Evolutionary conservation across 2,888 invertebrate species (phyloP), one percentile per base, ranked within the genome.

Genomic region (Napeogenes inachia): DNA sequence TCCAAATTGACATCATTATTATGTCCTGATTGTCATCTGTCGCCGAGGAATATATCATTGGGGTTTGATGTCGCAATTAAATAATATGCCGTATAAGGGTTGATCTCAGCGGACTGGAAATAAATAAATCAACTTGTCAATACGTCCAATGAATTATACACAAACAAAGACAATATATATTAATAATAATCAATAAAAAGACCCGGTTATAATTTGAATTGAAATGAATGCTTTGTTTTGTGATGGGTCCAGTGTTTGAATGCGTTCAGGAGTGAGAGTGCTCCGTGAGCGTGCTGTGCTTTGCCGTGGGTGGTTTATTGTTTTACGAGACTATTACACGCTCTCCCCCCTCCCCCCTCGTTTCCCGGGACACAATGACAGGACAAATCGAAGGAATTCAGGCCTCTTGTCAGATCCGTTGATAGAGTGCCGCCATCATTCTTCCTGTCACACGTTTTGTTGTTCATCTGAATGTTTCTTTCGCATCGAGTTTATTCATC

Each of bases 301-400:
- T 64, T 65, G 71, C 78, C 66, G 76, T 84, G 86, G 86, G 87
- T 83, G 86, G 86, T 88, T 87, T 86, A 87, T 87, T 84, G 87
- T 87, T 86, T 87, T 87, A 86, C 74, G 74, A 75, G 72, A 70
- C 69, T 75, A 82, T 84, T 82, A 85, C 81, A 81, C 79, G 83
- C 74, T 75, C 71, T 75, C 75, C 77, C 71, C 71, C 73, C 72
- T 74, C 76, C 79, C 79, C 79, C 75, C 69, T 70, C 68, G 71
- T 73, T 78, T 77, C 76, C 78, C 75, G 68, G 59, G 45, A 70
- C 70, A 82, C 83, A 84, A 81, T 82, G 82, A 79, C 80, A 75
- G 71, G 77, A 82, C 82, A 81, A 78, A 79, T 79, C 75, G 77
- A 71, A 79, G 77, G 81, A 83, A 85, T 84, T 76, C 76, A 73